Conservation (phyloP, 2,113 vertebrate species). For the Hyperopisus bebe region DNA sequence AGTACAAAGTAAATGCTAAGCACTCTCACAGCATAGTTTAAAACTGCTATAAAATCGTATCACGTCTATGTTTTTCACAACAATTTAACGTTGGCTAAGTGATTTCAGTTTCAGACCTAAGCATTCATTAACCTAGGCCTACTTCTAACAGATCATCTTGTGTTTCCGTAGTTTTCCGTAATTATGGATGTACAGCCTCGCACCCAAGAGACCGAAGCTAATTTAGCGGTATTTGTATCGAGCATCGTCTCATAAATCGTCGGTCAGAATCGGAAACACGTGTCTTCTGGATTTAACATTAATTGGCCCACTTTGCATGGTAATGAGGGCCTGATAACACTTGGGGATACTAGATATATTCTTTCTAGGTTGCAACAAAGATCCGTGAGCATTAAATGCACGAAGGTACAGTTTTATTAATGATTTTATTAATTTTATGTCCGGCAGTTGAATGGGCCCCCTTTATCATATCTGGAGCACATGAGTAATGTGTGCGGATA, state of each 20-base stretch:
- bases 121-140: background rate
- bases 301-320: background rate
- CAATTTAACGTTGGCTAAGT: background rate
- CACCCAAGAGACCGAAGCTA: background rate
- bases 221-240: background rate
- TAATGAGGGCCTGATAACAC: background rate
- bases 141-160: background rate
- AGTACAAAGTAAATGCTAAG: background rate
- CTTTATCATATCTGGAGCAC: background rate
- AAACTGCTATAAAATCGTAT: background rate
- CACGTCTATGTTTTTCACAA: background rate
- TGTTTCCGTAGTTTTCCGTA: background rate
- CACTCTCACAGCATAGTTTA: background rate
- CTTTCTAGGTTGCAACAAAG: background rate
- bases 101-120: background rate
- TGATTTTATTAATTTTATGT: background rate
- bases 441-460: background rate
- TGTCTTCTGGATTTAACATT: background rate
- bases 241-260: background rate
- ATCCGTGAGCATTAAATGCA: background rate
- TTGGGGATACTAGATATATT: background rate
- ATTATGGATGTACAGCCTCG: background rate
- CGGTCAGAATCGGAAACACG: background rate
- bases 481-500: background rate
- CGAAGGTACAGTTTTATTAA: background rate